These are phyloP conservation scores for Astyanax mexicanus DNA, from an alignment of 2,797 vertebrate genomes.

Conservation along the genomic window DNA sequence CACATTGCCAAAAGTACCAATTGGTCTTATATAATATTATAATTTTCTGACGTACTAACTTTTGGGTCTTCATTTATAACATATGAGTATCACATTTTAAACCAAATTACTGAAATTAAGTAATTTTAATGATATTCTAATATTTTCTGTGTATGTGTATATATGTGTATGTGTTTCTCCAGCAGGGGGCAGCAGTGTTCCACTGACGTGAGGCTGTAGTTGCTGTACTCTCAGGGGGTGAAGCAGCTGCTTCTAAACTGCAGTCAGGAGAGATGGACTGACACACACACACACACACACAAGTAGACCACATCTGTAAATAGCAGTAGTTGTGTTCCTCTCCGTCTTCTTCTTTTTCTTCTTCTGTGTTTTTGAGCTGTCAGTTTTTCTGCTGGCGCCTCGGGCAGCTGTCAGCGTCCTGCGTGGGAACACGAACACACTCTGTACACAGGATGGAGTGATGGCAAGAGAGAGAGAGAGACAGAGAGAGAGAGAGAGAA, in stretches of 20 bases:
- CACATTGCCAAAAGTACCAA: too few relatives aligned
- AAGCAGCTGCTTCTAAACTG: neutral
- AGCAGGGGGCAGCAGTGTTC: conserved; percentile 43
- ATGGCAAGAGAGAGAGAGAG: neutral
- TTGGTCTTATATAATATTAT: too few relatives aligned
- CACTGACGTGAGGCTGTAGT: neutral
- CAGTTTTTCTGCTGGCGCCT: conserved; percentile 59
- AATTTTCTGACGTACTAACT: too few relatives aligned
- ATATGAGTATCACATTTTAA: too few relatives aligned
- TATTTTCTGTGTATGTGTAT: too few relatives aligned
- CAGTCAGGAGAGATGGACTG: neutral
- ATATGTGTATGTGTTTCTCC: neutral
- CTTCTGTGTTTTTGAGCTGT: conserved; percentile 41
- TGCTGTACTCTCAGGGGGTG: neutral
- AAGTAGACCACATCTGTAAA: conserved; percentile 74
- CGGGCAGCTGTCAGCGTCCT: conserved; percentile 74
- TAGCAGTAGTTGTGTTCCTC: conserved; percentile 69
- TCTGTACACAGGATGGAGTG: neutral
- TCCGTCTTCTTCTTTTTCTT: conserved; percentile 37
- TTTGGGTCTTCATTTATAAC: too few relatives aligned
- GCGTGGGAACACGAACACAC: conserved; percentile 43
- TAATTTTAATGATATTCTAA: too few relatives aligned
- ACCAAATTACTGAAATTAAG: too few relatives aligned
- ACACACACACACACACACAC: neutral
- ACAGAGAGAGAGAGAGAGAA: neutral